Percentiles rank a stretch among this genome's conserved stretches.
Evolutionary conservation across 1,140 invertebrate genomes (phyloP).

Genomic region (Stratiolaelaps scimitus): DNA sequence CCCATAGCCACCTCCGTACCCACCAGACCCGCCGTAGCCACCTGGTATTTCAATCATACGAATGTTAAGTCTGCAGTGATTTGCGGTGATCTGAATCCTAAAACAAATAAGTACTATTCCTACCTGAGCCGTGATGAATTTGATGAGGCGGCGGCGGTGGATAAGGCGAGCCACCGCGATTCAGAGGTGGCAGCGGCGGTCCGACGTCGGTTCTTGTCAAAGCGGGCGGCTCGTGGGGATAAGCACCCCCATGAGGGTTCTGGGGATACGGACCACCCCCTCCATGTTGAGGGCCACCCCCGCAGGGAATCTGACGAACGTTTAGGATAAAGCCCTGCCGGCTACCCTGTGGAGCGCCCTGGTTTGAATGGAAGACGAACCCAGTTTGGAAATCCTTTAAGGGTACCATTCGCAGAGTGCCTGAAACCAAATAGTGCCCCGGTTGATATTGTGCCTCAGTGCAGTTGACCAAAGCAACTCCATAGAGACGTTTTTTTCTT

Average conservation of each 20-base stretch:
- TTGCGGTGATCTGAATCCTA: background rate
- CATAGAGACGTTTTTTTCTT: background rate
- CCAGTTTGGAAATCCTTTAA: slow-evolving; percentile 27
- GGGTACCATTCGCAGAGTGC: slow-evolving; percentile 2
- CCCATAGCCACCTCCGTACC: slow-evolving; percentile 5
- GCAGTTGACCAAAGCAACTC: background rate
- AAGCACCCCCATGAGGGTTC: background rate
- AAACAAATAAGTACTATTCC: background rate
- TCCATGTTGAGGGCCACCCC: background rate
- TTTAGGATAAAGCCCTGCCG: slow-evolving; percentile 14
- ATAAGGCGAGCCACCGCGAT: background rate
- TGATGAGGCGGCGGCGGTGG: slow-evolving; percentile 1
- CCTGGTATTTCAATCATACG: background rate
- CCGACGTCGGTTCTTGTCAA: background rate
- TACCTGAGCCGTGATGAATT: slow-evolving; percentile 16
- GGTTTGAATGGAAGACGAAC: slow-evolving; percentile 10
- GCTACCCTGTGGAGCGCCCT: slow-evolving; percentile 22
- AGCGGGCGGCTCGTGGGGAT: background rate
- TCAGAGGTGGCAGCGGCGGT: background rate
- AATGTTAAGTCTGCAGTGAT: background rate
- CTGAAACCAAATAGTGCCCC: background rate
- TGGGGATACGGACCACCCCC: too few relatives aligned
- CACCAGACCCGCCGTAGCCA: background rate
- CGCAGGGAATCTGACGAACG: slow-evolving; percentile 22
- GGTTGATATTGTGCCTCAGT: too few relatives aligned